Conservation (phyloP, 2,797 vertebrate genomes). For the Sebastes matsubarae region DNA sequence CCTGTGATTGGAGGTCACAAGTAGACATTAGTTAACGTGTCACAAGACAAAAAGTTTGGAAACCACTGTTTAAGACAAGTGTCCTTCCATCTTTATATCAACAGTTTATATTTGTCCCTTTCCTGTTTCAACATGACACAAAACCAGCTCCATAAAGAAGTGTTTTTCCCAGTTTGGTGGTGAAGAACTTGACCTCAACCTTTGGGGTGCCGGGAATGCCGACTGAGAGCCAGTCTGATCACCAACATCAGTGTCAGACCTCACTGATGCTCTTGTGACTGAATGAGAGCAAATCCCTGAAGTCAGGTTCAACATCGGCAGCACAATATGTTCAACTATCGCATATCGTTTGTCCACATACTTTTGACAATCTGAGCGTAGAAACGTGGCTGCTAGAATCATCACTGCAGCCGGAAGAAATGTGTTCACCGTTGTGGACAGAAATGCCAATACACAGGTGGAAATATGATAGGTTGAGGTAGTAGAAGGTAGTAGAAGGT, state of each 20-base stretch:
- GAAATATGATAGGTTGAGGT: slow-evolving; percentile 6
- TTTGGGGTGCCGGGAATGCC: not conserved
- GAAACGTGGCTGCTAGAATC: not conserved
- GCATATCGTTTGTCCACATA: not conserved
- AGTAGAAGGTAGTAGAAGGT: no score
- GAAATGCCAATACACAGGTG: not conserved
- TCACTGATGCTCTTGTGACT: not conserved
- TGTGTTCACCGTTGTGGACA: not conserved
- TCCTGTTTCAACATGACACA: not conserved
- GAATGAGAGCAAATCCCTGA: not conserved
- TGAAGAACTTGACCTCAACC: not conserved
- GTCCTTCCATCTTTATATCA: not conserved
- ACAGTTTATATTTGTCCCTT: not conserved
- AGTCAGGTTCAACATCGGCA: not conserved
- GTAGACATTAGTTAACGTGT: not conserved
- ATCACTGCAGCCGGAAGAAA: not conserved
- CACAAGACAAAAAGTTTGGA: not conserved
- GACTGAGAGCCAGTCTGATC: not conserved
- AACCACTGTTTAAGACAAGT: not conserved
- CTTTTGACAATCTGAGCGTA: not conserved
- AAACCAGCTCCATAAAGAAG: not conserved
- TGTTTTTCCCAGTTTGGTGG: not conserved
- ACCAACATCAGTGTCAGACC: not conserved
- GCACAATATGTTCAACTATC: not conserved
- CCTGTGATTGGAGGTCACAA: not conserved